Evolutionary conservation across 2,888 invertebrate genomes (phyloP).

Genomic region (Parapristionchus giblindavisi): DNA sequence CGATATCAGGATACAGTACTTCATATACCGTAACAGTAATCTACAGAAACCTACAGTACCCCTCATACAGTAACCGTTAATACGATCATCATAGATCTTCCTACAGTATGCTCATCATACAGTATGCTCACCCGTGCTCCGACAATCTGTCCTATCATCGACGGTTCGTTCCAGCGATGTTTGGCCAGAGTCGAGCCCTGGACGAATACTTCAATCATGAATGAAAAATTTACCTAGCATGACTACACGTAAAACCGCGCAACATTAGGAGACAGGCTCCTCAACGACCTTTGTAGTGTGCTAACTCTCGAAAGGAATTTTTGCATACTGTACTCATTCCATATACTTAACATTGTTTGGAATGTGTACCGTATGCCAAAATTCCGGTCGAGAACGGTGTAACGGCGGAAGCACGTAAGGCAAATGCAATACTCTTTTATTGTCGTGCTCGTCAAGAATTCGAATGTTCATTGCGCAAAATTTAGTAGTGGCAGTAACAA

Average conservation of each 20-base stretch:
- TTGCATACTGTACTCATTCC: too few species aligned
- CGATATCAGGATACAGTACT: neutral
- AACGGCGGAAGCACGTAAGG: too few species aligned
- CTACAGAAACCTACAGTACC: neutral
- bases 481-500: neutral
- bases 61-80: neutral
- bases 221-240: too few species aligned
- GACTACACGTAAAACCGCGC: too few species aligned
- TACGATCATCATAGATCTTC: neutral
- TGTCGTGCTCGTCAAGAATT: too few species aligned
- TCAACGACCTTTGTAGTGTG: too few species aligned
- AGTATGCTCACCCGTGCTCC: neutral
- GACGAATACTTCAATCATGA: neutral
- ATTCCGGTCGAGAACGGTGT: too few species aligned
- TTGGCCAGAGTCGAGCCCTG: neutral
- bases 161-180: neutral
- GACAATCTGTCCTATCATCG: conserved; percentile 22
- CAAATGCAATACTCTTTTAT: too few species aligned
- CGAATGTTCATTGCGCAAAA: neutral
- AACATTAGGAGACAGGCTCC: too few species aligned
- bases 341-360: too few species aligned
- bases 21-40: neutral
- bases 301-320: too few species aligned
- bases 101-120: neutral
- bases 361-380: too few species aligned